Evolutionary conservation across 1,140 invertebrate species (phyloP).

Genomic region (Teleopsis dalmanni): DNA sequence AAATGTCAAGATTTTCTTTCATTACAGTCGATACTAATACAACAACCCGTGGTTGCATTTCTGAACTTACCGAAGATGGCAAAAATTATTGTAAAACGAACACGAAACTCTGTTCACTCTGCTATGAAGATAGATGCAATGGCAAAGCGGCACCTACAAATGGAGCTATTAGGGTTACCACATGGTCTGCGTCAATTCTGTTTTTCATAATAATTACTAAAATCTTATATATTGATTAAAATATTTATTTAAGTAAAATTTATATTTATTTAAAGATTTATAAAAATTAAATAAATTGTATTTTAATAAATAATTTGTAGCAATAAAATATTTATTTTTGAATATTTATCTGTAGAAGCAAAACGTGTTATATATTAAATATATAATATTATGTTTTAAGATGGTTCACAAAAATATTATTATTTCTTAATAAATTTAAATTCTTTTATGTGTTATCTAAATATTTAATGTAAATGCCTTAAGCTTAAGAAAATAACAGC

Average conservation of each 20-base stretch:
- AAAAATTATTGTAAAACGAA: slow-evolving; percentile 17
- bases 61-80: slow-evolving; percentile 15
- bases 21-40: slow-evolving; percentile 16
- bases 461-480: slow-evolving; percentile 4
- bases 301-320: not conserved
- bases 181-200: not conserved
- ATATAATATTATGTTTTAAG: too few species aligned
- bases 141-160: slow-evolving; percentile 3
- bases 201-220: too few species aligned
- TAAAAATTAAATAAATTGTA: not conserved
- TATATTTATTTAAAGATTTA: not conserved
- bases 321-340: not conserved
- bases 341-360: not conserved
- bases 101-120: slow-evolving; percentile 17
- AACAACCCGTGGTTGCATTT: slow-evolving; percentile 25
- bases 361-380: too few species aligned
- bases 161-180: not conserved
- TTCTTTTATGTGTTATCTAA: too few species aligned
- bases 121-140: slow-evolving; percentile 19
- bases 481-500: not conserved
- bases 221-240: too few species aligned
- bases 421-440: too few species aligned
- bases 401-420: too few species aligned
- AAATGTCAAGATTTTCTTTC: not conserved
- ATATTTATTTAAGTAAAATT: too few species aligned